Evolutionary conservation across 2,113 vertebrate species (phyloP).

Genomic region (Trinectes maculatus): DNA sequence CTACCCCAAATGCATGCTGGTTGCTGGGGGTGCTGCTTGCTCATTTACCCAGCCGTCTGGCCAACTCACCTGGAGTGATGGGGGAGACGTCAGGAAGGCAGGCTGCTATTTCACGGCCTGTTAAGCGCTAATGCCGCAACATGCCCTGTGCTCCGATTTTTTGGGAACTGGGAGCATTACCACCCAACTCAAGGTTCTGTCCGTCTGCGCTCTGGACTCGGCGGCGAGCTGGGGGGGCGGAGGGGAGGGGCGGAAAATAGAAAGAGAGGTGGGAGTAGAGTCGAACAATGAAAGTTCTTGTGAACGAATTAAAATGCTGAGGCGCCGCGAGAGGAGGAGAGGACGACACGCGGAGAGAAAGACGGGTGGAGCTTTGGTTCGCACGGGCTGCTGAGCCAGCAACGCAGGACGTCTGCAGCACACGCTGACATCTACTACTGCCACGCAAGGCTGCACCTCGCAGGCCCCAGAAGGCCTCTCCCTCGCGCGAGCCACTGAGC

Average conservation of each 20-base stretch:
- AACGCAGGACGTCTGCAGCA: slow-evolving; percentile 70
- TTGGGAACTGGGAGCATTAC: slow-evolving; percentile 84
- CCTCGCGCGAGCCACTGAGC: slow-evolving; percentile 56
- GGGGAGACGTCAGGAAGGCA: slow-evolving; percentile 86
- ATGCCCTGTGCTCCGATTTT: slow-evolving; percentile 82
- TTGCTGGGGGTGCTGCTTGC: slow-evolving; percentile 67
- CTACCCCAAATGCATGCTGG: slow-evolving; percentile 69
- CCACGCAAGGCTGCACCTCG: slow-evolving; percentile 70
- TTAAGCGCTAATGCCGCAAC: slow-evolving; percentile 92
- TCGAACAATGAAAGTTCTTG: slow-evolving; percentile 36
- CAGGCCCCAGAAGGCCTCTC: slow-evolving; percentile 64
- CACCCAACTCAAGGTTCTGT: slow-evolving; percentile 79
- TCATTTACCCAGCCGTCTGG: slow-evolving; percentile 88
- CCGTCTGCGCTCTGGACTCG: slow-evolving; percentile 70
- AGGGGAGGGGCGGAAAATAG: slow-evolving; percentile 24
- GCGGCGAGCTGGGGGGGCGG: slow-evolving; percentile 26
- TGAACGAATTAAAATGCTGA: slow-evolving; percentile 54
- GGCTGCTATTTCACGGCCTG: slow-evolving; percentile 95
- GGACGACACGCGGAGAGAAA: slow-evolving; percentile 29
- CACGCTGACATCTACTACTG: slow-evolving; percentile 72
- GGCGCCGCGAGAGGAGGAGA: slow-evolving; percentile 17
- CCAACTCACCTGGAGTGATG: slow-evolving; percentile 86
- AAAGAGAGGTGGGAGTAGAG: slow-evolving; percentile 37
- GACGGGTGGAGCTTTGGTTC: slow-evolving; percentile 56
- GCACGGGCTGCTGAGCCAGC: slow-evolving; percentile 77